A percentile compares a stretch with the other conserved stretches of the same genome.
Evolutionary conservation across 2,797 vertebrate genomes (phyloP).

Genomic region (Crax fasciolata): DNA sequence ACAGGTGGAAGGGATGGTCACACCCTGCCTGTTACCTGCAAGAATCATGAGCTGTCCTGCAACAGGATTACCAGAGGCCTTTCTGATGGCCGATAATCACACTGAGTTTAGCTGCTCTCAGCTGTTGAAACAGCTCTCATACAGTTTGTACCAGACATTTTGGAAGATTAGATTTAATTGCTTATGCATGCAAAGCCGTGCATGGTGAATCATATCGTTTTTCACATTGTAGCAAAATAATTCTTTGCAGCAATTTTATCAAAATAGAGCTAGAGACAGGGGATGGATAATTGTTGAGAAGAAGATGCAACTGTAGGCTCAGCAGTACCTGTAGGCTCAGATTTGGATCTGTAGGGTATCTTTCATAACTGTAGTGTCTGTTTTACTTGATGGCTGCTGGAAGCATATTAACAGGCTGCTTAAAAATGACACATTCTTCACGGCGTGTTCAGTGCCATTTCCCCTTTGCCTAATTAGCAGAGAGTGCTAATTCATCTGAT

Average conservation of each 20-base stretch:
- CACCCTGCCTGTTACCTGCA: not conserved
- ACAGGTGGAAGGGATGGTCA: not conserved
- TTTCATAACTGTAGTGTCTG: not conserved
- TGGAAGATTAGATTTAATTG: not conserved
- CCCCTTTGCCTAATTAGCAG: not conserved
- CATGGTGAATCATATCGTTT: not conserved
- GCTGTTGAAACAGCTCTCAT: not conserved
- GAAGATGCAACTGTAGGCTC: not conserved
- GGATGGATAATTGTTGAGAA: not conserved
- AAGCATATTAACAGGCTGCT: not conserved
- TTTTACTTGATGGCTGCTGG: not conserved
- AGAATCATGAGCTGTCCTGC: not conserved
- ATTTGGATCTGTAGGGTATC: not conserved
- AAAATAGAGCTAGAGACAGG: not conserved
- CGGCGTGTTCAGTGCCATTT: not conserved
- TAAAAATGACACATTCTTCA: not conserved
- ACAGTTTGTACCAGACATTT: not conserved
- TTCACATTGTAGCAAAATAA: not conserved
- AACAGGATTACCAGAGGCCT: not conserved
- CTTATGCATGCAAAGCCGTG: not conserved
- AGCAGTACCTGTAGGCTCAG: not conserved
- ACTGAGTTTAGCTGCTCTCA: not conserved
- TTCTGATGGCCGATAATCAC: not conserved
- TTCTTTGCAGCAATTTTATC: not conserved
- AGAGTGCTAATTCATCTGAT: not conserved